Base-by-base conservation (phyloP, 1,140 invertebrate species). In the Chionoecetes opilio region DNA sequence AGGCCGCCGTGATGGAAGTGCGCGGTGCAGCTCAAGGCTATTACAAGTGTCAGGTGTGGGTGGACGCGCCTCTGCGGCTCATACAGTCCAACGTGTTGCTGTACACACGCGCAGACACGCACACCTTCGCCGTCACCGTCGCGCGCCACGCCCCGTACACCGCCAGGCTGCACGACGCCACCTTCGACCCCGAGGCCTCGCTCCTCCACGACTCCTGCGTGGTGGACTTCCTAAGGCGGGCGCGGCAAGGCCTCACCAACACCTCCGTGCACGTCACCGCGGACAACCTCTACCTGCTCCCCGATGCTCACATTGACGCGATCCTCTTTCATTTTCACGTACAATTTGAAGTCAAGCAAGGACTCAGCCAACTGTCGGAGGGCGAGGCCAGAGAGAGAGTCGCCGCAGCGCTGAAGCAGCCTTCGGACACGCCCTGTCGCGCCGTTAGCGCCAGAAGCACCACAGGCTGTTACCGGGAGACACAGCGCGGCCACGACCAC, bases 11-110 rank as follows among this genome's bases (percentile, higher is more conserved):
- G 21, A n/a, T n/a, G 63, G 32, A 14, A 29, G 85, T 91, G 34
- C 35, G 63, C 35, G 3, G 38, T 5, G 38, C 9, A 3, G 53
- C 14, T 0, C 38, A 84, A 86, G 90, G 94, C 11, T 92, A 92
- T 34, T 91, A 41, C 38, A 29, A 94, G 29, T 96, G 95, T 35
- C 75, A 82, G 21, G 53, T 82, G 3, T 96, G 95, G 95, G 38
- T 32, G 46, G 17, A n/a, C 17, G 88, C 31, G 14, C 95, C 95
- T 8, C 75, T 85, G 9, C 32, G 35, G 5, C 92, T 82, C 26
- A 31, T 93, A 0, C n/a, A 89, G 41, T 96, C 93, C 29, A 96
- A 96, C 35, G 14, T 63, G 2, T 14, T 96, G 32, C 26, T 96
- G 17, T 34, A 92, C 14, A 32, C 38, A 41, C 82, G 14, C 21